These are phyloP conservation scores for Ametastegia equiseti DNA, from an alignment of 2,888 invertebrate genomes.

Conservation along the genomic window DNA sequence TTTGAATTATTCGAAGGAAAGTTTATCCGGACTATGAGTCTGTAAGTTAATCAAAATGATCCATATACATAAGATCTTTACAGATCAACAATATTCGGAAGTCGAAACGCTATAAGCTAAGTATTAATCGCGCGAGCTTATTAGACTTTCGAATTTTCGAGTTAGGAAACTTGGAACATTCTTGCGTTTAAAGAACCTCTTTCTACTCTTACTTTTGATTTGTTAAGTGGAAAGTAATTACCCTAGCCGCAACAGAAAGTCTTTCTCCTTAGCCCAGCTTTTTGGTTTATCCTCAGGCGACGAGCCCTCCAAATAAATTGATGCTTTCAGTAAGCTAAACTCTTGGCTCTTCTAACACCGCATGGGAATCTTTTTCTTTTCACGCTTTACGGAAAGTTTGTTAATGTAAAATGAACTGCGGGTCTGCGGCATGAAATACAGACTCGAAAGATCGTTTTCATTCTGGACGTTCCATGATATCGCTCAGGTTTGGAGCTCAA, in stretches of 20 bases:
- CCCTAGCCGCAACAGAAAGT: background rate
- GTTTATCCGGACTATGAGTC: background rate
- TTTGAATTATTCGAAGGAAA: no score
- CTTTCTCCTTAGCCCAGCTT: background rate
- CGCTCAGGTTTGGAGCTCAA: background rate
- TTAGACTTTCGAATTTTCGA: background rate
- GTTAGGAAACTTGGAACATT: background rate
- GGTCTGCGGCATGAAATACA: background rate
- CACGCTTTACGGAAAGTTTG: background rate
- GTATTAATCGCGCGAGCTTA: background rate
- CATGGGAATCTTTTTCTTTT: constrained; percentile 9
- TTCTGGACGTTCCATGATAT: background rate
- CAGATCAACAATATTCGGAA: background rate
- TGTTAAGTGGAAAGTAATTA: background rate
- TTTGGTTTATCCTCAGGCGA: background rate
- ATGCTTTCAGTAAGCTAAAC: constrained; percentile 14
- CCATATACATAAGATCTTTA: no score
- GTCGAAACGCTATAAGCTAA: background rate
- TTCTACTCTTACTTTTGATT: background rate
- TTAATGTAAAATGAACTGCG: background rate
- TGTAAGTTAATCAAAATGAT: background rate
- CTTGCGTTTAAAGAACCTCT: background rate
- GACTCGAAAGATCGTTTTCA: background rate
- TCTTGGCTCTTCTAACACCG: constrained; percentile 5
- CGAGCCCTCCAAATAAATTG: constrained; percentile 10